Percentiles rank a stretch among this genome's conserved stretches.
phyloP scores from a whole-genome alignment of 2,888 invertebrate species.

The Cephus spinipes region DNA sequence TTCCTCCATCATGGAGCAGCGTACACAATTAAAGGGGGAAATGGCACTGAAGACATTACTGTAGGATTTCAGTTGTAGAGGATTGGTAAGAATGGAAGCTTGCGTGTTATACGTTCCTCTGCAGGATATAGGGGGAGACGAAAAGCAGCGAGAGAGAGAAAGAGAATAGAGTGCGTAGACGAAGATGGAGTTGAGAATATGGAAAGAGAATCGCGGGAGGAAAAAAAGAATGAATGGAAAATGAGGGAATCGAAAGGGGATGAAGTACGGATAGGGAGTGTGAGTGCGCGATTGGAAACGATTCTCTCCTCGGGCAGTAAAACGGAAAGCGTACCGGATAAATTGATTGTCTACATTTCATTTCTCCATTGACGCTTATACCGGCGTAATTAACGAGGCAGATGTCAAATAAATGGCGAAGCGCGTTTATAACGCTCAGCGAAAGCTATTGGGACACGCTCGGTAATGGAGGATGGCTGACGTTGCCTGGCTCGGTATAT shows the following conservation, averaged over 20 bases:
- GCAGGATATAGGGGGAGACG: neutral
- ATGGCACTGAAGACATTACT: neutral
- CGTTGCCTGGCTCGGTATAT: neutral
- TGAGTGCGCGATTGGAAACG: neutral
- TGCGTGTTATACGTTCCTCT: neutral
- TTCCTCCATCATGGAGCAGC: conserved; percentile 16
- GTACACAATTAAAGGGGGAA: conserved; percentile 7
- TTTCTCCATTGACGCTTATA: conserved; percentile 26
- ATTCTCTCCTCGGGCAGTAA: conserved; percentile 21
- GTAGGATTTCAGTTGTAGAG: neutral
- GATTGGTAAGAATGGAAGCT: neutral
- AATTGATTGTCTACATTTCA: conserved; percentile 41
- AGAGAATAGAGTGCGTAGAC: neutral
- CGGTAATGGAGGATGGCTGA: neutral
- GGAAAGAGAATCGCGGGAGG: neutral
- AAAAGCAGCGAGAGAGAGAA: neutral
- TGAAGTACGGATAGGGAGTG: neutral
- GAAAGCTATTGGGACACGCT: neutral
- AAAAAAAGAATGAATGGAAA: neutral
- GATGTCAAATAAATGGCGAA: conserved; percentile 30
- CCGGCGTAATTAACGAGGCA: conserved; percentile 30
- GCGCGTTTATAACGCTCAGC: conserved; percentile 6
- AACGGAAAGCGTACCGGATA: conserved; percentile 25
- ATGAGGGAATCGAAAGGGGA: neutral
- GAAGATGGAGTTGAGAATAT: neutral